These are phyloP conservation scores for Dendrocopos noguchii DNA, from an alignment of 2,113 vertebrate species.

Conservation along the genomic window DNA sequence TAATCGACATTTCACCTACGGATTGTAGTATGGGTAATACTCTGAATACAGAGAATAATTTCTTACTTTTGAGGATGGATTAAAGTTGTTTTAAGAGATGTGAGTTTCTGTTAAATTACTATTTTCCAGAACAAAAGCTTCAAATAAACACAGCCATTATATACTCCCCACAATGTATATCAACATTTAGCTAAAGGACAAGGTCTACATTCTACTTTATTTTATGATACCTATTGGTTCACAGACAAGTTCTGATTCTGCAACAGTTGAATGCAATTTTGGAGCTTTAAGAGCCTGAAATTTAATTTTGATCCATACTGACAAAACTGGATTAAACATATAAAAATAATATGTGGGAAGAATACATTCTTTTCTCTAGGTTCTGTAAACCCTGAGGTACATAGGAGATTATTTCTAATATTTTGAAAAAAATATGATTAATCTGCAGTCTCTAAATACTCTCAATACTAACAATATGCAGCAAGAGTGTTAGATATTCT, in stretches of 20 bases:
- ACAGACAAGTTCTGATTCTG: background rate
- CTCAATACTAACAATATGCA: background rate
- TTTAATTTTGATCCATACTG: background rate
- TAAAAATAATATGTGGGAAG: background rate
- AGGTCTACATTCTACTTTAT: background rate
- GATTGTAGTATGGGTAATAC: background rate
- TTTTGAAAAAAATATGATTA: background rate
- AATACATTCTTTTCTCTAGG: too few species aligned
- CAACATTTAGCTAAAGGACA: background rate
- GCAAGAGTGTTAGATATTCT: background rate
- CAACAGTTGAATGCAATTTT: background rate
- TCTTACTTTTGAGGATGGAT: background rate
- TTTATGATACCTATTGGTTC: background rate
- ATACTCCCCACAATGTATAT: background rate
- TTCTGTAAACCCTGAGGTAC: too few species aligned
- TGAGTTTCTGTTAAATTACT: background rate
- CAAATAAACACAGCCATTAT: background rate
- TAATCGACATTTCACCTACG: background rate
- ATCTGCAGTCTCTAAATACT: background rate
- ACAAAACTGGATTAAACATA: background rate
- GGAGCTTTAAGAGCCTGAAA: background rate
- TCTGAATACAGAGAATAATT: background rate
- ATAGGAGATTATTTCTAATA: background rate
- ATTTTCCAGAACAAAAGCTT: background rate
- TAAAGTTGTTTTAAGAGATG: background rate